Percentiles rank a stretch among this genome's conserved stretches.
These are phyloP conservation scores for Argyrosomus regius DNA, from an alignment of 2,797 vertebrate genomes.

Conservation along the genomic window DNA sequence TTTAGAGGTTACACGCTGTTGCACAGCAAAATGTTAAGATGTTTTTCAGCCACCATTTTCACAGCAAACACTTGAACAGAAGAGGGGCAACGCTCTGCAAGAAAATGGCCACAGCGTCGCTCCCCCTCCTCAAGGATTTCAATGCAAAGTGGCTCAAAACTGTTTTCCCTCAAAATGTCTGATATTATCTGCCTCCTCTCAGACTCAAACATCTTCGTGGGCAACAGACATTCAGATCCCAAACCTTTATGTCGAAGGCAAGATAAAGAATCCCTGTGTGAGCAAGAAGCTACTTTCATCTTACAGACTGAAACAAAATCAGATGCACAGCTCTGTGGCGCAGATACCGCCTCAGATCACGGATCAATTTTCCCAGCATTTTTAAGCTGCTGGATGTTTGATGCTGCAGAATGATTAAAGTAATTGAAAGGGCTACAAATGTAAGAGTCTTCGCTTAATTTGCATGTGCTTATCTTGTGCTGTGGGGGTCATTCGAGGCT, in stretches of 20 bases:
- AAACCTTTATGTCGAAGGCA: slow-evolving; percentile 40
- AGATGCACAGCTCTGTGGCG: slow-evolving; percentile 31
- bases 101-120: slow-evolving; percentile 1
- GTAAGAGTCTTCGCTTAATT: slow-evolving; percentile 26
- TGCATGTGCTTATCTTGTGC: slow-evolving; percentile 15
- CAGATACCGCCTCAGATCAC: slow-evolving; percentile 24
- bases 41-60: background rate
- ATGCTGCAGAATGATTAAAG: slow-evolving; percentile 35
- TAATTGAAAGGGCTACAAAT: slow-evolving; percentile 20
- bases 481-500: slow-evolving; percentile 9
- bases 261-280: slow-evolving; percentile 42
- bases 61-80: slow-evolving; percentile 2
- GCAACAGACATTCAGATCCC: slow-evolving; percentile 33
- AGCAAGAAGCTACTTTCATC: slow-evolving; percentile 49
- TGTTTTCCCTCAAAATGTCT: slow-evolving; percentile 16
- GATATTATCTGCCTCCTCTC: slow-evolving; percentile 32
- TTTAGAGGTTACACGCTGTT: background rate
- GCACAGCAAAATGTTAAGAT: no score
- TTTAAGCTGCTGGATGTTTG: slow-evolving; percentile 19
- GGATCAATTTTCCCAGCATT: slow-evolving; percentile 35
- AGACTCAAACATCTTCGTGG: slow-evolving; percentile 27
- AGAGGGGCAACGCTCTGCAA: background rate
- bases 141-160: slow-evolving; percentile 5
- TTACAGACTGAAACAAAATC: slow-evolving; percentile 27
- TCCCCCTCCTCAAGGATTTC: slow-evolving; percentile 7